phyloP scores from a whole-genome alignment of 92 coral and sea anemone species.

The Paramuricea clavata region DNA sequence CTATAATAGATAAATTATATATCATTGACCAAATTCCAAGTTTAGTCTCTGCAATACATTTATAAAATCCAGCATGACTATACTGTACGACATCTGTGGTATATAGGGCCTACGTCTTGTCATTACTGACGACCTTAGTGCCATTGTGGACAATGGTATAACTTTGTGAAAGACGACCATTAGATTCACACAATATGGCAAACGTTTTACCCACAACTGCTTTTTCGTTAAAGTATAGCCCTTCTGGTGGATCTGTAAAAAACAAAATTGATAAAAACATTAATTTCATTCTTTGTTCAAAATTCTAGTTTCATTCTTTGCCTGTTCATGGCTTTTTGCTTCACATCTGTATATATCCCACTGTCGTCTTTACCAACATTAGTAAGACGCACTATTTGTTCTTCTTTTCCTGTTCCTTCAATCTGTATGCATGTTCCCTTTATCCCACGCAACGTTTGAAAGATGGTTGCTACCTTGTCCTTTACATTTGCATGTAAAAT shows the following conservation, averaged over 20 bases:
- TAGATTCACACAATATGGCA: too few relatives aligned
- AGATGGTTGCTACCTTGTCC: conserved; percentile 22
- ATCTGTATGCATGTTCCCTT: neutral
- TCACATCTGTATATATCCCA: conserved; percentile 10
- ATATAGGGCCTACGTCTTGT: conserved; percentile 17
- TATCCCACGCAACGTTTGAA: conserved; percentile 13
- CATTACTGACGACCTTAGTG: too few relatives aligned
- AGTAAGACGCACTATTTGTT: neutral
- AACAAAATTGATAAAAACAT: too few relatives aligned
- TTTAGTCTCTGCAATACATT: too few relatives aligned
- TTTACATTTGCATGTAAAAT: conserved; percentile 13
- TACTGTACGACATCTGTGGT: neutral
- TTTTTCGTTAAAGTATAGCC: too few relatives aligned
- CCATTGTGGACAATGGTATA: too few relatives aligned
- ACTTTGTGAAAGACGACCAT: too few relatives aligned
- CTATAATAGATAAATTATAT: neutral
- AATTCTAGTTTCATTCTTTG: too few relatives aligned
- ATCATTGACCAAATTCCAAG: neutral
- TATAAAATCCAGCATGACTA: neutral
- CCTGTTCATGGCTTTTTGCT: conserved; percentile 1
- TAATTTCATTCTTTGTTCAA: too few relatives aligned
- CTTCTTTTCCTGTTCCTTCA: neutral
- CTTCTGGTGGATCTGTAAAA: too few relatives aligned
- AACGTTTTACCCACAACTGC: too few relatives aligned
- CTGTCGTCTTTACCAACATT: neutral